These are phyloP conservation scores for Trichomalopsis sarcophagae DNA, from an alignment of 1,140 invertebrate genomes.

Conservation along the genomic window DNA sequence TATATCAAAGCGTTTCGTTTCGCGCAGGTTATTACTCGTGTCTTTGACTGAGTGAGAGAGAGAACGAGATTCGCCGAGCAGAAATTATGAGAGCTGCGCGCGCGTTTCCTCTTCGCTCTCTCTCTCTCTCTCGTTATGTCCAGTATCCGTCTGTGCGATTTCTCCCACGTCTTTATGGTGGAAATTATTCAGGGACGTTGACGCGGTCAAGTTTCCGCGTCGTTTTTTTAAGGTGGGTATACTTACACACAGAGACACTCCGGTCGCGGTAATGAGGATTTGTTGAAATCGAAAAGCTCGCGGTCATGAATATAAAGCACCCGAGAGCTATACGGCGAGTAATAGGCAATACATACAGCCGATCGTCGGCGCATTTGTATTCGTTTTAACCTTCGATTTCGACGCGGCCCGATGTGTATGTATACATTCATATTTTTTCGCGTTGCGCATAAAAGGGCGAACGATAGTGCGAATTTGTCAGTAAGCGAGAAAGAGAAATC, in stretches of 20 bases:
- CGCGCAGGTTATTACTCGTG: conserved; percentile 24
- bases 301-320: background rate
- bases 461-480: conserved; percentile 34
- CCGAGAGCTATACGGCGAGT: background rate
- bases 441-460: conserved; percentile 3
- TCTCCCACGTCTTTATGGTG: background rate
- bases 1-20: conserved; percentile 28
- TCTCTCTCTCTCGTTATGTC: conserved; percentile 25
- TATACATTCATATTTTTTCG: conserved; percentile 34
- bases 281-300: background rate
- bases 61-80: conserved; percentile 15
- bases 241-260: background rate
- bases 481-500: background rate
- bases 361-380: conserved; percentile 8
- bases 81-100: conserved; percentile 24
- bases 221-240: background rate
- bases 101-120: background rate
- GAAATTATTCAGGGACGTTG: background rate
- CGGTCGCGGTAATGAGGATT: background rate
- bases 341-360: background rate
- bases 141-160: background rate
- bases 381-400: conserved; percentile 36
- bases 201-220: background rate
- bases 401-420: background rate
- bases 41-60: conserved; percentile 21